Conservation (phyloP, 1,140 invertebrate genomes). For the Medauroidea extradentata region DNA sequence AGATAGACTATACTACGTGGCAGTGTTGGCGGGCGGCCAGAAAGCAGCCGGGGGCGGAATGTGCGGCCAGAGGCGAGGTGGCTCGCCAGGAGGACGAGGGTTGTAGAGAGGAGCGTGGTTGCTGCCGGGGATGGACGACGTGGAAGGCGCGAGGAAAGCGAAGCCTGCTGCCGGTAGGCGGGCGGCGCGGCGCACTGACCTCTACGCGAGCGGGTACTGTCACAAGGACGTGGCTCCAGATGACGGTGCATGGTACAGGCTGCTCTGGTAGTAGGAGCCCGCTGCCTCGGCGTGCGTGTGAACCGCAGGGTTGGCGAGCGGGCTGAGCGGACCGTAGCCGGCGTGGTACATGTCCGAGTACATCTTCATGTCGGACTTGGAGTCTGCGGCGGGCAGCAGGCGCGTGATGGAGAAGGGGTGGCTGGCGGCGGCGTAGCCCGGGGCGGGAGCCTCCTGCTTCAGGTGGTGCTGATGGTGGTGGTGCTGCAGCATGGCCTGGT, state of each 20-base stretch:
- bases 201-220: slow-evolving; percentile 22
- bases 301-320: slow-evolving; percentile 53
- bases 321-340: slow-evolving; percentile 56
- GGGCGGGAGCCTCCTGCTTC: slow-evolving; percentile 65
- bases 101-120: too few species aligned
- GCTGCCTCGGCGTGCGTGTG: slow-evolving; percentile 65
- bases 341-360: slow-evolving; percentile 50
- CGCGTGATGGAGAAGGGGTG: slow-evolving; percentile 94
- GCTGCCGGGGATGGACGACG: too few species aligned
- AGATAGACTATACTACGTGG: too few species aligned
- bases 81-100: too few species aligned
- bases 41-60: too few species aligned
- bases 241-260: slow-evolving; percentile 64
- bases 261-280: slow-evolving; percentile 76
- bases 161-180: neutral
- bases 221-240: slow-evolving; percentile 50
- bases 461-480: slow-evolving; percentile 47
- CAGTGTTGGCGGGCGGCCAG: too few species aligned
- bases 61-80: too few species aligned
- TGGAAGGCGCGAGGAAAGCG: too few species aligned
- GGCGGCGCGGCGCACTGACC: neutral
- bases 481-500: slow-evolving; percentile 55
- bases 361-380: slow-evolving; percentile 59
- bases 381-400: slow-evolving; percentile 73
- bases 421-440: slow-evolving; percentile 57